phyloP scores from a whole-genome alignment of 2,797 vertebrate species.

The Xenops minutus region DNA sequence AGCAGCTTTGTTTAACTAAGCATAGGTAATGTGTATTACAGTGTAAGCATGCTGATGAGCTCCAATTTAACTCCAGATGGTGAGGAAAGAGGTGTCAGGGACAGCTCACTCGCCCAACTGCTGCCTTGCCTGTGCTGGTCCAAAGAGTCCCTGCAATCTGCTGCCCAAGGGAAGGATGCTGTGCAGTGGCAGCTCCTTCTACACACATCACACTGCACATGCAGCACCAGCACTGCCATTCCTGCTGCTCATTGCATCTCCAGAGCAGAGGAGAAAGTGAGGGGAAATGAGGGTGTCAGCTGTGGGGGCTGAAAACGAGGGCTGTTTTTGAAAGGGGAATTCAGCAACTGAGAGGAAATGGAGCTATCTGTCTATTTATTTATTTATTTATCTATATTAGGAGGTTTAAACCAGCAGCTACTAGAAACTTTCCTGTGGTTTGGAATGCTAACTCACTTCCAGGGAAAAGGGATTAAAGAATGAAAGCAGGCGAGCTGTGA shows the following conservation, averaged over 20 bases:
- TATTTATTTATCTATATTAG: neutral
- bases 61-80: slow-evolving; percentile 48
- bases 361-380: no score
- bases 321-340: neutral
- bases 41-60: neutral
- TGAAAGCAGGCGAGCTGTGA: neutral
- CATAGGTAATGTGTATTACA: neutral
- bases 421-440: neutral
- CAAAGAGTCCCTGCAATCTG: neutral
- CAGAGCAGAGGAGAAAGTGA: neutral
- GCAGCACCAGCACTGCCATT: neutral
- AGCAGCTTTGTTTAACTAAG: neutral
- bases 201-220: neutral
- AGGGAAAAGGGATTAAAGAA: neutral
- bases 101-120: neutral
- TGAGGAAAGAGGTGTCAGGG: neutral
- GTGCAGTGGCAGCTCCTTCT: neutral
- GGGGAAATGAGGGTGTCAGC: neutral
- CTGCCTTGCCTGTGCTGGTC: neutral
- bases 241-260: neutral
- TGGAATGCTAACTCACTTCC: neutral
- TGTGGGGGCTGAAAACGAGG: neutral
- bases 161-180: neutral
- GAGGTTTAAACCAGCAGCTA: neutral
- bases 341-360: neutral